Conservation (phyloP, 2,113 vertebrate species). For the Calyptommatus sinebrachiatus region DNA sequence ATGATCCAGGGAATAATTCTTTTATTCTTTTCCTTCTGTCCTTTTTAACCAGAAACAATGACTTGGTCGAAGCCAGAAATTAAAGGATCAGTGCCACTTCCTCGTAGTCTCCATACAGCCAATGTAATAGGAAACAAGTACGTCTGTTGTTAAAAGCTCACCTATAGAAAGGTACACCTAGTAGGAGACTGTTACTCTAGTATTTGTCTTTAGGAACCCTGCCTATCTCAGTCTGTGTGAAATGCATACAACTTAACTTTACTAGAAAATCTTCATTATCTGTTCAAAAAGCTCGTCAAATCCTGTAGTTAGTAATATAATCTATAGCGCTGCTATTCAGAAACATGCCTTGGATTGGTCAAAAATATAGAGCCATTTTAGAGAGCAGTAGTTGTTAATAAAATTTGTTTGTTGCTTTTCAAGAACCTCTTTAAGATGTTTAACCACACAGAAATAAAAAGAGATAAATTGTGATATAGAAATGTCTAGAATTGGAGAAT, state of each 20-base stretch:
- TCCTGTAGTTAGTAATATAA: background rate
- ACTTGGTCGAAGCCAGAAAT: conserved; percentile 88
- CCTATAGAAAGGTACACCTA: conserved; percentile 72
- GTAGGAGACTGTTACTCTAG: conserved; percentile 60
- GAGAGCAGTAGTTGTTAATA: no score
- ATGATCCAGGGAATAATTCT: background rate
- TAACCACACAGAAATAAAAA: no score
- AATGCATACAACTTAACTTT: conserved; percentile 41
- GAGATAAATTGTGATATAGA: no score
- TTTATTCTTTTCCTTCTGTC: background rate
- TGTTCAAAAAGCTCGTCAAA: background rate
- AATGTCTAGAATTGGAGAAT: no score
- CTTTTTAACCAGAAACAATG: conserved; percentile 85
- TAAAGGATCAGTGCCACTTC: conserved; percentile 83
- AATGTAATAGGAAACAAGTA: conserved; percentile 95
- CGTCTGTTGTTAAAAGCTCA: conserved; percentile 71
- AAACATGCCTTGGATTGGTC: background rate
- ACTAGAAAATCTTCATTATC: background rate
- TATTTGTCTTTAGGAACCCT: conserved; percentile 23
- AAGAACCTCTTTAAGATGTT: no score
- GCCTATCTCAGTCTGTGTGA: conserved; percentile 50
- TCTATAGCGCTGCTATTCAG: background rate
- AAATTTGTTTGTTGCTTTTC: no score
- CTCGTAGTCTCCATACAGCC: conserved; percentile 94
- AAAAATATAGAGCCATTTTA: background rate